Evolutionary conservation across 1,140 invertebrate genomes (phyloP), one percentile per base, ranked within the genome.

Genomic region (Drosophila lacteicornis): DNA sequence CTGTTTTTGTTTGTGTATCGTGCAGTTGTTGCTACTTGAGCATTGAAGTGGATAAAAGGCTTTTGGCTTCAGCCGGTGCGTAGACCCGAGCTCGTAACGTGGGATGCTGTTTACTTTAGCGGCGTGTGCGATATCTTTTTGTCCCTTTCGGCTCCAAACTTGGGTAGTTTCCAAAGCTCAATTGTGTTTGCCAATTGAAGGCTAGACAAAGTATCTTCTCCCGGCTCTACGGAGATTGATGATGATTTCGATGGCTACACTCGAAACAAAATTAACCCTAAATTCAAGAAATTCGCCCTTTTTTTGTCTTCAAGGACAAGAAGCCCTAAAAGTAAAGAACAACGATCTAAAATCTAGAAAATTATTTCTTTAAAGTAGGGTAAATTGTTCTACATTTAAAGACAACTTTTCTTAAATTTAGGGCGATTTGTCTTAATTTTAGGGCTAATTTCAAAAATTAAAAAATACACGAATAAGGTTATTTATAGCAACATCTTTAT

Each of bases 151-250:
- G 60, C 70, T 71, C 65, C 55, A 65, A 81, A 27, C 75, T 53
- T 56, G 62, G 79, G 74, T 81, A 78, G 81, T 79, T 84, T 25
- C 58, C 66, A 71, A 25, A 43, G 68, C 75, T 84, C 75, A 80
- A 82, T 79, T 78, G 77, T 91, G 81, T 91, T 91, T 91, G 82
- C 73, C 88, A 88, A 91, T 91, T 91, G 88, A 91, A 91, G 87
- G 87, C 84, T 91, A 91, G 80, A 91, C 88, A 91, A 91, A 87
- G 83, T 91, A 88, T 91, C 85, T 90, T 76, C 76, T 49, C 70
- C 73, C 22, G 36, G 51, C 47, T 49, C 42, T 60, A 51, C 51
- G 36, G 22, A 40, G 63, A 40, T 43, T 45, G 74, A 50, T 69
- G 74, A 77, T 51, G 73, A 75, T 73, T 73, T 55, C 47, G 66